Conservation (phyloP, 2,888 invertebrate genomes). For the Lycaena phlaeas region DNA sequence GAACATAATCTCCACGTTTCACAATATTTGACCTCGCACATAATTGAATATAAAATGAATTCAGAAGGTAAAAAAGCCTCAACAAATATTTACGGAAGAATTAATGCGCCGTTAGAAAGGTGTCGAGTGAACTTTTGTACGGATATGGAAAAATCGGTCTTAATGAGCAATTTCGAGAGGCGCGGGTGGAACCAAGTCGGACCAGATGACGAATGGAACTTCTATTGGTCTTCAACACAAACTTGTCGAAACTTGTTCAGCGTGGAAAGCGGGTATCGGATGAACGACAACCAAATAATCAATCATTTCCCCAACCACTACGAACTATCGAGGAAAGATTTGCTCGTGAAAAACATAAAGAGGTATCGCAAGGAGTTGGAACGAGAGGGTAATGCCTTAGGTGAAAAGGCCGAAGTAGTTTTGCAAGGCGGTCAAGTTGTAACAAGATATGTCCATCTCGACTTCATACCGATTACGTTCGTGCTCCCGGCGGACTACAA, state of each 20-base stretch:
- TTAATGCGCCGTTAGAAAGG: slow-evolving; percentile 30
- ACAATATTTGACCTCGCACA: neutral
- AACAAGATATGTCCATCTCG: slow-evolving; percentile 84
- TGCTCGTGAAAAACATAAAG: slow-evolving; percentile 96
- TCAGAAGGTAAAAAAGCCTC: slow-evolving; percentile 2
- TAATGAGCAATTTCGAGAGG: slow-evolving; percentile 90
- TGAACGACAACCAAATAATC: slow-evolving; percentile 94
- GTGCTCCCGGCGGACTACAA: slow-evolving; percentile 97
- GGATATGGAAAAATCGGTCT: slow-evolving; percentile 92
- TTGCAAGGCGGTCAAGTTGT: slow-evolving; percentile 76
- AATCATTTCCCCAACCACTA: slow-evolving; percentile 98
- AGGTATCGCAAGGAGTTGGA: slow-evolving; percentile 94
- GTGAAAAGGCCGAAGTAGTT: slow-evolving; percentile 77
- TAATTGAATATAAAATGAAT: slow-evolving; percentile 4
- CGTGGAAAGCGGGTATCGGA: slow-evolving; percentile 92
- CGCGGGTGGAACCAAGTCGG: slow-evolving; percentile 86
- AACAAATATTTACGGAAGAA: slow-evolving; percentile 66
- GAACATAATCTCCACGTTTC: neutral
- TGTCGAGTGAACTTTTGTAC: slow-evolving; percentile 52
- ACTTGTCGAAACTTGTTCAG: slow-evolving; percentile 93
- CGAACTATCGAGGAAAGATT: slow-evolving; percentile 96
- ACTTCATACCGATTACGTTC: slow-evolving; percentile 95
- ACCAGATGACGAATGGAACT: slow-evolving; percentile 95
- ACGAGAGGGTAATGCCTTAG: slow-evolving; percentile 88
- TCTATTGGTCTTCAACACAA: slow-evolving; percentile 95